Conservation (phyloP, 2,888 invertebrate genomes). For the Sabatieria punctata region DNA sequence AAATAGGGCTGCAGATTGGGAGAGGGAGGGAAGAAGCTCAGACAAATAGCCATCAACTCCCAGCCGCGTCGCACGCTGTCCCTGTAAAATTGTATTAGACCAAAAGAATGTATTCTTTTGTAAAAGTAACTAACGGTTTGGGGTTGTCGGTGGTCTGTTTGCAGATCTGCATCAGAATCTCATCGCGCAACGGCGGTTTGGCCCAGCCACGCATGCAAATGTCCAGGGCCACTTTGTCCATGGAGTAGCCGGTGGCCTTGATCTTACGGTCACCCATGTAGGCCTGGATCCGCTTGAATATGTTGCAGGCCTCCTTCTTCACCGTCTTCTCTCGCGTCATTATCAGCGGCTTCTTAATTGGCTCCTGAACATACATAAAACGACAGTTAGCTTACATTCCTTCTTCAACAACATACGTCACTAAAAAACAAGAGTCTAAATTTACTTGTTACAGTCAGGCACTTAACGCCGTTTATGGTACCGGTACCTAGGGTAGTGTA, state of each 20-base stretch:
- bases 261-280: conserved; percentile 96
- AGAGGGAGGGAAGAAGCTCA: conserved; percentile 84
- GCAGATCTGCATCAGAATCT: conserved; percentile 87
- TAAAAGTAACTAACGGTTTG: conserved; percentile 9
- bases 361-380: too few species aligned
- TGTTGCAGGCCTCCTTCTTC: conserved; percentile 75
- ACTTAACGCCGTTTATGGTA: too few species aligned
- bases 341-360: conserved; percentile 78
- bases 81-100: too few species aligned
- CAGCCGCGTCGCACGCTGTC: conserved; percentile 81
- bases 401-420: too few species aligned
- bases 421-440: too few species aligned
- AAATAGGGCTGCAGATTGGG: conserved; percentile 69
- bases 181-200: conserved; percentile 69
- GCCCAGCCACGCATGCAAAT: conserved; percentile 64
- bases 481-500: too few species aligned
- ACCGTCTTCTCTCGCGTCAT: conserved; percentile 65
- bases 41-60: conserved; percentile 81
- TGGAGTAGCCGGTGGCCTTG: conserved; percentile 52
- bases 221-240: conserved; percentile 73
- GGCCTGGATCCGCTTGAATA: conserved; percentile 72
- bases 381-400: too few species aligned
- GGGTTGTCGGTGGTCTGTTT: conserved; percentile 90
- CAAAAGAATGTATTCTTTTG: too few species aligned
- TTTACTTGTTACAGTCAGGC: too few species aligned